A percentile compares a stretch with the other conserved stretches of the same genome.
Evolutionary conservation across 2,888 invertebrate species (phyloP).

Genomic region (Caenorhabditis becei): DNA sequence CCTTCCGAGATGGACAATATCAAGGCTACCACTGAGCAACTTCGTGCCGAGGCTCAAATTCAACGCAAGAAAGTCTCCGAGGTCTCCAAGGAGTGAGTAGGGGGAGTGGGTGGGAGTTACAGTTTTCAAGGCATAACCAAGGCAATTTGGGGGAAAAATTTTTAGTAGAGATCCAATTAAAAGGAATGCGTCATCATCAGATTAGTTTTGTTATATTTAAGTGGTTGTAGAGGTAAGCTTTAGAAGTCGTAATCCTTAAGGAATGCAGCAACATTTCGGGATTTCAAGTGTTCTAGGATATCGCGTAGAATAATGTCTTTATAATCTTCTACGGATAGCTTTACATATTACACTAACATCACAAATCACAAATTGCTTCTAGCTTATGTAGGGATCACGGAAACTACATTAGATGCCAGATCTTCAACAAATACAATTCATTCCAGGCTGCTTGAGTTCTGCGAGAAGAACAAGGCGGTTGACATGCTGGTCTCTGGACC

Average conservation of each 20-base stretch:
- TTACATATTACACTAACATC: no score
- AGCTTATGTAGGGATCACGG: no score
- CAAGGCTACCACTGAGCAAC: conserved; percentile 71
- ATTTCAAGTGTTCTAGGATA: no score
- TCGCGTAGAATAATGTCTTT: no score
- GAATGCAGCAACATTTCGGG: no score
- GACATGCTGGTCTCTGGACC: conserved; percentile 76
- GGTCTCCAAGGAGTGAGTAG: conserved; percentile 75
- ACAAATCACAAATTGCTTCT: no score
- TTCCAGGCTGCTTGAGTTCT: conserved; percentile 78
- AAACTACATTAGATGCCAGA: no score
- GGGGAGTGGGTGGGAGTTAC: not conserved
- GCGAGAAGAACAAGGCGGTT: conserved; percentile 74
- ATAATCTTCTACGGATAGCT: no score
- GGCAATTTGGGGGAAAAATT: not conserved
- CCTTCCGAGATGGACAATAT: conserved; percentile 56
- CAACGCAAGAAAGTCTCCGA: conserved; percentile 76
- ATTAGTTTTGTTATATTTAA: not conserved
- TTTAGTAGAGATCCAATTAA: not conserved
- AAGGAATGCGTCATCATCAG: not conserved
- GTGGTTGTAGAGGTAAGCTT: no score
- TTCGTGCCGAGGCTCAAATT: conserved; percentile 71
- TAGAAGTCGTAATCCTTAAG: no score
- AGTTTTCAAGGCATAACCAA: not conserved
- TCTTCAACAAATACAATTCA: no score